Percentiles rank a stretch among this genome's conserved stretches.
phyloP scores from a whole-genome alignment of 2,888 invertebrate species.

The Chymomyza fuscimana region DNA sequence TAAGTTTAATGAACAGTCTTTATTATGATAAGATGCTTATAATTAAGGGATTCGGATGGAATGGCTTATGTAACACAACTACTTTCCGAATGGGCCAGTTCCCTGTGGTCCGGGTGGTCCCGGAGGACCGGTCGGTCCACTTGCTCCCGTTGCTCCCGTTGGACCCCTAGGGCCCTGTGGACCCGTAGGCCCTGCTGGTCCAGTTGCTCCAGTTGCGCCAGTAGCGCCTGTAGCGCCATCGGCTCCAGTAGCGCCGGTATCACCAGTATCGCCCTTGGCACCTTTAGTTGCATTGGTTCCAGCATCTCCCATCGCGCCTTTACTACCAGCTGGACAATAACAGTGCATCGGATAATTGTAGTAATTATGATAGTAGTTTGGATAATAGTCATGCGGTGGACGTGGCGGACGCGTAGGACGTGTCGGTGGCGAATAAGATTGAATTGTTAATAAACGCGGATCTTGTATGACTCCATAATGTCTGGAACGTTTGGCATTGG shows the following conservation, averaged over 20 bases:
- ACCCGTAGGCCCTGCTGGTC: slow-evolving; percentile 21
- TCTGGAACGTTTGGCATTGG: not conserved
- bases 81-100: not conserved
- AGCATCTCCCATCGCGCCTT: not conserved
- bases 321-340: slow-evolving; percentile 34
- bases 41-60: not conserved
- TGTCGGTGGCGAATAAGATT: not conserved
- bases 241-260: slow-evolving; percentile 20
- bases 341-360: slow-evolving; percentile 19
- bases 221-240: slow-evolving; percentile 29
- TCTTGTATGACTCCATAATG: not conserved
- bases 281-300: not conserved
- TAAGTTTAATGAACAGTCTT: slow-evolving; percentile 11
- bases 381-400: slow-evolving; percentile 30
- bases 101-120: not conserved
- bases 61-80: too few species aligned
- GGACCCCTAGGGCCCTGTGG: not conserved
- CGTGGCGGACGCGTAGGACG: not conserved
- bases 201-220: slow-evolving; percentile 31
- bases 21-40: not conserved
- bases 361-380: not conserved
- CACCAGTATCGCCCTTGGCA: not conserved
- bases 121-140: not conserved
- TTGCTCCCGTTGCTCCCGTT: not conserved
- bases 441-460: not conserved